These are phyloP conservation scores for Xiphorhynchus elegans DNA, from an alignment of 2,113 vertebrate genomes.

Conservation along the genomic window DNA sequence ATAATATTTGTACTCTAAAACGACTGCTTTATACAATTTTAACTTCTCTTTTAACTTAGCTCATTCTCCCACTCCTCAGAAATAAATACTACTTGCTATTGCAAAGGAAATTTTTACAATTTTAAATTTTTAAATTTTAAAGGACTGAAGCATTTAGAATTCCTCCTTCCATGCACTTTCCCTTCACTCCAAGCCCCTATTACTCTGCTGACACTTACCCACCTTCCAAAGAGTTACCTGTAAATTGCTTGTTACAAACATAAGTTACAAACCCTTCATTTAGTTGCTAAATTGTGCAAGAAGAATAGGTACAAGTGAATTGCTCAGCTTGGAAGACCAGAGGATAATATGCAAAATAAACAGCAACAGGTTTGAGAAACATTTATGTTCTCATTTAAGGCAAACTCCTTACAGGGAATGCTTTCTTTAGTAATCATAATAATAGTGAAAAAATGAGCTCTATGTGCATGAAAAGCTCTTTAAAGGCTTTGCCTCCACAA, in stretches of 20 bases:
- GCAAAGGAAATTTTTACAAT: background rate
- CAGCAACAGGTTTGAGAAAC: background rate
- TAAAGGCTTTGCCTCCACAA: conserved; percentile 1
- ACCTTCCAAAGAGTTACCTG: background rate
- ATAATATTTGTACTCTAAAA: background rate
- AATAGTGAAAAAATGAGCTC: background rate
- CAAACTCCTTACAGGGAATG: background rate
- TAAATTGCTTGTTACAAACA: background rate
- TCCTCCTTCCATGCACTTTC: background rate
- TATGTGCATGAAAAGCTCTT: background rate
- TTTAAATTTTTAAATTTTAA: background rate
- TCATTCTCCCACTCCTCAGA: background rate
- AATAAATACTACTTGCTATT: background rate
- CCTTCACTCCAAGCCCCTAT: background rate
- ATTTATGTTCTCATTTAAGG: background rate
- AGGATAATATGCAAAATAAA: background rate
- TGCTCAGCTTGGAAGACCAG: background rate
- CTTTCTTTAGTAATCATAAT: background rate
- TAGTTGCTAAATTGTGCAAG: background rate
- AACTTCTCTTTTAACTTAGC: background rate
- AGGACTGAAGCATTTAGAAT: background rate
- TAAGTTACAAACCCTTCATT: background rate
- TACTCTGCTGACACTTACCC: background rate
- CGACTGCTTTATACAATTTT: background rate
- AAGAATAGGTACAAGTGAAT: background rate